These are phyloP conservation scores for Speoplatyrhinus poulsoni DNA, from an alignment of 2,113 vertebrate genomes.

Conservation along the genomic window DNA sequence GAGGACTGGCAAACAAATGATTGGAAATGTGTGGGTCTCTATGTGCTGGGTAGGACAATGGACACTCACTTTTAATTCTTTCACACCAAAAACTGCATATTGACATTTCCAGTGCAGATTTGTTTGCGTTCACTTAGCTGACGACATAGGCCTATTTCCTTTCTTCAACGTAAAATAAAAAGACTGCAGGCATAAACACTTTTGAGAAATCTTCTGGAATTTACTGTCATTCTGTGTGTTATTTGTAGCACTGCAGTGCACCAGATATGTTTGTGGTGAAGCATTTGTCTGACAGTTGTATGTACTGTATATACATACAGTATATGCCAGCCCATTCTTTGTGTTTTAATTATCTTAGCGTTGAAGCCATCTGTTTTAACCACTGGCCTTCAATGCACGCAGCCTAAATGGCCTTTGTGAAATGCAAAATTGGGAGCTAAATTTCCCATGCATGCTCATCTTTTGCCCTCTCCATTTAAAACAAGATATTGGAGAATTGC, in stretches of 20 bases:
- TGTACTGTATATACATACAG: no score
- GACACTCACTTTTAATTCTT: conserved; percentile 18
- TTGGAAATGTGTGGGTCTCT: conserved; percentile 62
- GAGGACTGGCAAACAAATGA: conserved; percentile 58
- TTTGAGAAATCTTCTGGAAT: conserved; percentile 17
- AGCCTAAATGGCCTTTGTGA: conserved; percentile 62
- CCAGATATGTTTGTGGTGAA: conserved; percentile 15
- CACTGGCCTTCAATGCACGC: conserved; percentile 55
- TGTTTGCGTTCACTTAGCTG: conserved; percentile 36
- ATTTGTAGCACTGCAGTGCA: conserved; percentile 9
- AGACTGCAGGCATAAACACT: background rate
- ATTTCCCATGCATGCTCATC: conserved; percentile 63
- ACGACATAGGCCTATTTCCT: background rate
- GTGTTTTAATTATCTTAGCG: conserved; percentile 44
- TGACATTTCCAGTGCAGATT: conserved; percentile 18
- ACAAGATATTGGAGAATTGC: conserved; percentile 72
- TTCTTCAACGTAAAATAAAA: background rate
- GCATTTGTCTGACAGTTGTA: conserved; percentile 24
- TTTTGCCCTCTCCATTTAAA: conserved; percentile 63
- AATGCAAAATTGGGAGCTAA: conserved; percentile 59
- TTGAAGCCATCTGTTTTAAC: conserved; percentile 46
- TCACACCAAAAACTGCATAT: conserved; percentile 29
- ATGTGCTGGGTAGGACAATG: conserved; percentile 54
- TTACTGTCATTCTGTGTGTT: conserved; percentile 1
- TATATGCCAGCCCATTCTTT: no score